Base-by-base conservation (phyloP, 2,888 invertebrate species). In the Cremastinae sp. region DNA sequence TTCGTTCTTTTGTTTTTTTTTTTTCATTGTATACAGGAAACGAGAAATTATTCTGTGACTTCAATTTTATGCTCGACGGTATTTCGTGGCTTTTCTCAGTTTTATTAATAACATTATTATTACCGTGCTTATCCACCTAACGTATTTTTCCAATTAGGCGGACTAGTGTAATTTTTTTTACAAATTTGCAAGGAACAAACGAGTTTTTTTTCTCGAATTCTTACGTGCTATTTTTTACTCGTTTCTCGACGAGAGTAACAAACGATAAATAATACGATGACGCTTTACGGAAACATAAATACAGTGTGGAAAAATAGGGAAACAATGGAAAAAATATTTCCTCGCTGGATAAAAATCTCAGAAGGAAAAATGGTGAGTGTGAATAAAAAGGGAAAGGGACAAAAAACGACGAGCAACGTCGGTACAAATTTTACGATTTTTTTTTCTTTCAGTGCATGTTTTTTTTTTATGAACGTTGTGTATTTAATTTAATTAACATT, bases 211-310 rank as follows among this genome's bases (percentile, higher is more conserved):
- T 58, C 77, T 79, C 80, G 74, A 64, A 71, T 79, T 80, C 83
- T 83, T 82, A 80, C 74, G 68, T 78, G 62, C 79, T 81, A 78
- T 78, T 78, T 75, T 61, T 75, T 41, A 56, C 14, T 35, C 41
- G 53, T 59, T 66, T 53, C 41, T 14, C 55, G 71, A 59, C 43
- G 69, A 69, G 58, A 71, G 22, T 71, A 71, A 70, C 20, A 45
- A 71, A 62, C 22, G 37, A 66, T 56, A 68, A 75, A 69, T 64
- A 12, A 53, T 68, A 61, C 62, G 65, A 59, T 66, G 59, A 70
- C 35, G 61, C 16, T 62, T 18, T 1, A 18, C 1, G 37, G 51
- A 61, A 71, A 41, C 70, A 74, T 75, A 78, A 68, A 74, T 71
- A 69, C 53, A 70, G 39, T 68, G 65, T 69, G 12, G 49, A 65